These are phyloP conservation scores for Luperina testacea DNA, from an alignment of 2,888 invertebrate genomes.

Conservation along the genomic window DNA sequence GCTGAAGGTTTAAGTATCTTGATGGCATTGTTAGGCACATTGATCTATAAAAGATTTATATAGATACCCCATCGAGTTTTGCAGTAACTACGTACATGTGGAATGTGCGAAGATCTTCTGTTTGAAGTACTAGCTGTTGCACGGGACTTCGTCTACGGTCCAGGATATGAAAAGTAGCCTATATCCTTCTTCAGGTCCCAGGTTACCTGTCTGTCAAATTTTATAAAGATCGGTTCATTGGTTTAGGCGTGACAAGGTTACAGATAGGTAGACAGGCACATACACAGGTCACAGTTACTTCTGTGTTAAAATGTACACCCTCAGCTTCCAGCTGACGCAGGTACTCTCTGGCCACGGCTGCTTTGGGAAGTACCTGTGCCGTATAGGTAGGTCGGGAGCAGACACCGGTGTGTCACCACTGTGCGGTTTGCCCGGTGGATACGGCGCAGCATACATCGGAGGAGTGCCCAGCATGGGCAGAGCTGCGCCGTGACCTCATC, in stretches of 20 bases:
- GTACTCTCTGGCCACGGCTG: too few relatives aligned
- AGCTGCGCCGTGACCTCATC: too few relatives aligned
- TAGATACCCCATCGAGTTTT: not conserved
- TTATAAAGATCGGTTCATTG: not conserved
- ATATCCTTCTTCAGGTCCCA: not conserved
- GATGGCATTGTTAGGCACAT: not conserved
- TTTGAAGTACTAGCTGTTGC: not conserved
- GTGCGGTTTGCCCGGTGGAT: too few relatives aligned
- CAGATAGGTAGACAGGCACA: too few relatives aligned
- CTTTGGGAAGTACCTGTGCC: too few relatives aligned
- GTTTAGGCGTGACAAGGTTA: not conserved
- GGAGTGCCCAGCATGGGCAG: too few relatives aligned
- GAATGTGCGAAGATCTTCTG: not conserved
- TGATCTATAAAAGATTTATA: not conserved
- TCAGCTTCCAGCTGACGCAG: too few relatives aligned
- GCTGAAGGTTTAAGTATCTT: not conserved
- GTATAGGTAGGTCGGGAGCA: too few relatives aligned
- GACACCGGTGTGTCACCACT: too few relatives aligned
- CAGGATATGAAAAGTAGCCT: not conserved
- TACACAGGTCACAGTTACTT: too few relatives aligned
- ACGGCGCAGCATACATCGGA: too few relatives aligned
- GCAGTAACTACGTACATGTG: not conserved
- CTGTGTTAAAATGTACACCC: too few relatives aligned
- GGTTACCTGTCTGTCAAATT: not conserved
- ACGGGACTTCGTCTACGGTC: not conserved